Percentiles rank a stretch among this genome's conserved stretches.
phyloP scores from a whole-genome alignment of 2,113 vertebrate genomes.

The Nipponia nippon region DNA sequence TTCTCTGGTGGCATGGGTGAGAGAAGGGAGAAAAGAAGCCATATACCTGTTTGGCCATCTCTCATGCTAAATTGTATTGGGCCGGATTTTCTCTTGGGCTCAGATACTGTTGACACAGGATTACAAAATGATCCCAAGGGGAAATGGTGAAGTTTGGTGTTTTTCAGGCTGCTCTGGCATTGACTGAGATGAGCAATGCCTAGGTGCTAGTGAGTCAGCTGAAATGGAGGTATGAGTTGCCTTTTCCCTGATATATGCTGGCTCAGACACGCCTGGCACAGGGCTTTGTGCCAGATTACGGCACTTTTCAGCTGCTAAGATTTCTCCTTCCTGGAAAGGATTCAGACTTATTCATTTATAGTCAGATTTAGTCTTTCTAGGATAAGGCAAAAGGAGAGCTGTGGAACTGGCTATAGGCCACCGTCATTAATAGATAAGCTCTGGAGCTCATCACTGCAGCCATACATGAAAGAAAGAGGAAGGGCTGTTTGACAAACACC shows the following conservation, averaged over 20 bases:
- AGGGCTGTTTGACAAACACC: background rate
- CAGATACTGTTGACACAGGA: background rate
- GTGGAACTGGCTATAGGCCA: background rate
- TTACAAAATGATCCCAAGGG: background rate
- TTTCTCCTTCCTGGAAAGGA: background rate
- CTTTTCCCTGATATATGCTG: background rate
- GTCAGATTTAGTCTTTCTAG: background rate
- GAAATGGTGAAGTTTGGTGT: background rate
- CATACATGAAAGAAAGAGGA: background rate
- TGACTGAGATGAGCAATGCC: background rate
- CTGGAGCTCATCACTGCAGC: background rate
- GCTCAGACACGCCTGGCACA: background rate
- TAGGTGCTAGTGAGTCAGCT: background rate
- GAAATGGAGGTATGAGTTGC: background rate
- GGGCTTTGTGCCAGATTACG: background rate
- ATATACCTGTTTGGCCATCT: background rate
- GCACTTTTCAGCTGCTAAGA: background rate
- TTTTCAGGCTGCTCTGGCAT: background rate
- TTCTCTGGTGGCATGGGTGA: background rate
- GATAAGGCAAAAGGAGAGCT: background rate
- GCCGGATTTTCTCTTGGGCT: background rate
- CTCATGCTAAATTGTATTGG: background rate
- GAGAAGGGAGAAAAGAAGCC: background rate
- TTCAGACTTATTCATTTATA: background rate
- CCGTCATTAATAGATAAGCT: background rate